Conservation (phyloP, 1,140 invertebrate genomes). For the Paraescarpia echinospica region DNA sequence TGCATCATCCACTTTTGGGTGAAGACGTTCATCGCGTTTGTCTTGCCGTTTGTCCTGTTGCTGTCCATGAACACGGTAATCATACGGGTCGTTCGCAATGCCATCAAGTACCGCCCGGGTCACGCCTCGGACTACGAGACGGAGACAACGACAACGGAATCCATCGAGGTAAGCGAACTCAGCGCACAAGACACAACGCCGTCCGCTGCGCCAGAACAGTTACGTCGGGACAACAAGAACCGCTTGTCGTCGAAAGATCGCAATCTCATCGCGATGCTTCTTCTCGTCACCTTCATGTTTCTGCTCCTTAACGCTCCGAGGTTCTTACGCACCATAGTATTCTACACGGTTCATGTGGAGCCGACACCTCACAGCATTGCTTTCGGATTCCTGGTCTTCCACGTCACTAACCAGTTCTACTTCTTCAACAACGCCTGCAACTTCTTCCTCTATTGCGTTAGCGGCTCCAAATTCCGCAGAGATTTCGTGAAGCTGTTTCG, state of each 20-base stretch:
- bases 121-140: background rate
- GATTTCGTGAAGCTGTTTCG: background rate
- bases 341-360: background rate
- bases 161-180: background rate
- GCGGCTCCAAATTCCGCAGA: slow-evolving; percentile 10
- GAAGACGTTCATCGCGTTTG: background rate
- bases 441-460: slow-evolving; percentile 16
- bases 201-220: background rate
- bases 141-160: background rate
- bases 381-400: background rate
- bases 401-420: slow-evolving; percentile 14
- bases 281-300: slow-evolving; percentile 15
- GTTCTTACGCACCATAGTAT: background rate
- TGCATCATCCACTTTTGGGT: background rate
- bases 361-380: background rate
- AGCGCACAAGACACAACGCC: background rate
- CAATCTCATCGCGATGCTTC: slow-evolving; percentile 12
- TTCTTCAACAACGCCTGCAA: slow-evolving; percentile 19
- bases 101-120: background rate
- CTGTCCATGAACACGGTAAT: slow-evolving; percentile 16
- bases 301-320: slow-evolving; percentile 1
- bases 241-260: background rate
- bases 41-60: background rate
- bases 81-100: slow-evolving; percentile 3
- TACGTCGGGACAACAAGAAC: background rate